Evolutionary conservation across 2,797 vertebrate genomes (phyloP), one percentile per base, ranked within the genome.

Genomic region (Xenops minutus): DNA sequence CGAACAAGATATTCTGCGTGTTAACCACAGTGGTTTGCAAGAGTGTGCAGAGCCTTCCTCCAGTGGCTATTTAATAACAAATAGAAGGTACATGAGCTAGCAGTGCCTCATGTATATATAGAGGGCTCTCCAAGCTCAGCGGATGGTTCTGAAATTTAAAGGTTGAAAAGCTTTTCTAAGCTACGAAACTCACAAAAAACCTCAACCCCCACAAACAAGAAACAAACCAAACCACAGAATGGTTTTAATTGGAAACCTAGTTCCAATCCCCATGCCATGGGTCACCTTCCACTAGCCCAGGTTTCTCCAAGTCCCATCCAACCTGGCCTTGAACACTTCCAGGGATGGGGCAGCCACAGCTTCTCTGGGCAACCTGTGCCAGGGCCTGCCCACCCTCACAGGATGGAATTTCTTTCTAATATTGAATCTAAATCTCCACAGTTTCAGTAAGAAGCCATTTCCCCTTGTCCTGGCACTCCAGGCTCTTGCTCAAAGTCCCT

Each of bases 281-380:
- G 19, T 39, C 21, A 52, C 1, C 6, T 89, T 27, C 24, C 18
- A 41, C 18, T 10, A 4, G 1, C 3, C 8, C 44, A 71, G 14
- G 5, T 0, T 77, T 37, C 29, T 52, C 37, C 12, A 34, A 64
- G 17, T 4, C 11, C 9, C 0, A 0, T 18, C 43, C 72, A 56
- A 0, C 11, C 24, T 51, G n/a, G 64, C 3, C 29, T 22, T 64
- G 29, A 0, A 34, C n/a, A 34, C 14, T 55, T 39, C 21, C 66
- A 84, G 29, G 29, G 24, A 39, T 34, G 24, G 2, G 4, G 3
- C 8, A 58, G 4, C 17, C 21, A 46, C 21, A 71, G 10, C n/a
- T 52, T 19, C 18, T 34, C 73, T 32, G 21, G 24, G 20, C 0
- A 64, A 0, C 44, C 51, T 34, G 3, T 39, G 21, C 30, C n/a